A percentile compares a stretch with the other conserved stretches of the same genome.
Conservation (phyloP, 2,113 vertebrate species). For the Cnemophilus loriae region DNA sequence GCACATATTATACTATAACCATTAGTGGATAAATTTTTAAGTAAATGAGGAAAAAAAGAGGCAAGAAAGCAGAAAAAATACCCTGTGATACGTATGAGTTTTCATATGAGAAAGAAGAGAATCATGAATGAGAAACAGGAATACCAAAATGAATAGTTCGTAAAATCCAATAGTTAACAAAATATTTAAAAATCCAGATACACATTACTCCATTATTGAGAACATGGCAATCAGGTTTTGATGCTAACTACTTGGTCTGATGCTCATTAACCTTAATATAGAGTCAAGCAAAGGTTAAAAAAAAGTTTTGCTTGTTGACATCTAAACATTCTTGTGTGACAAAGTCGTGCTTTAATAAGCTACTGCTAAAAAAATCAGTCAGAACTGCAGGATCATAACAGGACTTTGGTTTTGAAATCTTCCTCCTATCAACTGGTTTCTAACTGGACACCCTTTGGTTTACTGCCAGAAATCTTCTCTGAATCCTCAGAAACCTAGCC, state of each 20-base stretch:
- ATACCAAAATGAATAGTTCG: background rate
- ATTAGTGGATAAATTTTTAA: background rate
- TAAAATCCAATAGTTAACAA: background rate
- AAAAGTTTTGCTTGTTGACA: background rate
- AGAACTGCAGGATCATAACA: background rate
- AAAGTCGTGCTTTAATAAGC: background rate
- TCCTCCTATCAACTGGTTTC: background rate
- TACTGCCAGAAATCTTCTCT: background rate
- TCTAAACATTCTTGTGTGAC: background rate
- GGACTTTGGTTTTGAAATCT: background rate
- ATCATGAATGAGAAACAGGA: background rate
- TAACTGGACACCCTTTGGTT: background rate
- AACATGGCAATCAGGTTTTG: background rate
- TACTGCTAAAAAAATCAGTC: background rate
- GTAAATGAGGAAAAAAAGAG: background rate
- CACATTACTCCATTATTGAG: background rate
- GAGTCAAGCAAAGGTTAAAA: background rate
- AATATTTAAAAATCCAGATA: background rate
- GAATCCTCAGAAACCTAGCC: background rate
- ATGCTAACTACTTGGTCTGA: background rate
- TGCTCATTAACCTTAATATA: rapidly evolving
- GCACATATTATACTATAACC: background rate
- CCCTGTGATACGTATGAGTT: background rate
- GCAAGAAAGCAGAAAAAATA: background rate
- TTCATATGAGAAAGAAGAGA: background rate